Evolutionary conservation across 35 echinoderm and acorn worm species (phyloP).

Genomic region (Heliocidaris tuberculata): DNA sequence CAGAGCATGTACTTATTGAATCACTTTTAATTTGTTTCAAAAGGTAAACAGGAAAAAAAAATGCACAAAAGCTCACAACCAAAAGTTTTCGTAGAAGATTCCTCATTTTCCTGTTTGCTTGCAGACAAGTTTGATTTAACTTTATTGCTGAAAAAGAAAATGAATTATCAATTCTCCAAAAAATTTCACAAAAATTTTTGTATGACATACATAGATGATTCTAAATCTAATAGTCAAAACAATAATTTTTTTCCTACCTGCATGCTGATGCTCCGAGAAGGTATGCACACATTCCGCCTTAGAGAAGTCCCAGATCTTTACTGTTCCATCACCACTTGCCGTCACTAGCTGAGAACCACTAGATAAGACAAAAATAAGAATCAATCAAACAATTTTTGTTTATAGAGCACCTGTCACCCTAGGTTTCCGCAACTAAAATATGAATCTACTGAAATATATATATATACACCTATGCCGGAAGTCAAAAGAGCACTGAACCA

Average conservation of each 20-base stretch:
- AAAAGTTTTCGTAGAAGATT: no score
- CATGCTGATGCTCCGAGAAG: conserved; percentile 95
- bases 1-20: not conserved
- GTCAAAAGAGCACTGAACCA: no score
- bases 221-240: not conserved
- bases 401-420: not conserved
- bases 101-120: not conserved
- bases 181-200: no score
- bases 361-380: conserved; percentile 5
- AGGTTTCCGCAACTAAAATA: not conserved
- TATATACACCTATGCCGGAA: no score
- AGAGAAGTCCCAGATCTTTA: conserved; percentile 99
- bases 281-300: conserved; percentile 99
- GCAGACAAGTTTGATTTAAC: not conserved
- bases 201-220: not conserved
- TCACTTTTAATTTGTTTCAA: not conserved
- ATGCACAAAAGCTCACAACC: not conserved
- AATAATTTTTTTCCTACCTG: conserved; percentile 50
- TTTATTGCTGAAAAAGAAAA: not conserved
- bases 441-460: no score
- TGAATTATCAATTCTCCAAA: not conserved
- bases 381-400: not conserved
- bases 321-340: conserved; percentile 88
- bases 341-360: conserved; percentile 95
- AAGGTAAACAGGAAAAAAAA: not conserved